Evolutionary conservation across 2,797 vertebrate genomes (phyloP).

Genomic region (Delichon dasypus): DNA sequence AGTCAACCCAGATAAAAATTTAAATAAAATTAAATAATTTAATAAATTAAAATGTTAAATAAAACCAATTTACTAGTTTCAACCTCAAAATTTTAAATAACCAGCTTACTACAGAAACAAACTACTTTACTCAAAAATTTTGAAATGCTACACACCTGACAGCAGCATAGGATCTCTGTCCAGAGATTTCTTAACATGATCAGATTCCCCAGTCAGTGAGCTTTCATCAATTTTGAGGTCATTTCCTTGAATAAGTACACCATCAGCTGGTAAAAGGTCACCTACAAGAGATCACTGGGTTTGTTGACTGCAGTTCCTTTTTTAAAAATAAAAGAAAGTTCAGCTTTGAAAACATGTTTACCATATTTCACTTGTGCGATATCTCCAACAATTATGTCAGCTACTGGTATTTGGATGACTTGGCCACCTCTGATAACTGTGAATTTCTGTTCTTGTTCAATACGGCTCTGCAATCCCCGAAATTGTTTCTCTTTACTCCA

Average conservation of each 20-base stretch:
- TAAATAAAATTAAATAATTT: too few relatives aligned
- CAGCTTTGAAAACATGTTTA: constrained; percentile 71
- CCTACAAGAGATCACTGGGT: constrained; percentile 76
- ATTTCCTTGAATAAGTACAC: constrained; percentile 95
- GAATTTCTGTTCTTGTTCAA: constrained; percentile 99
- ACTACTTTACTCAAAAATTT: neutral
- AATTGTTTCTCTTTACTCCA: constrained; percentile 99
- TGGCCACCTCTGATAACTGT: constrained; percentile 93
- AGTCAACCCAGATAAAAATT: neutral
- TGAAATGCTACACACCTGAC: constrained; percentile 81
- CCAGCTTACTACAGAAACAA: neutral
- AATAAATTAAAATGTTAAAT: too few relatives aligned
- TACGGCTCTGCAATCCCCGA: constrained; percentile 93
- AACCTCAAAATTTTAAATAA: neutral
- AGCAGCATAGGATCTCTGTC: constrained; percentile 95
- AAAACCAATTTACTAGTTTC: neutral
- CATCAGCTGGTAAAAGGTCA: constrained; percentile 95
- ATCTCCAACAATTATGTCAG: constrained; percentile 96
- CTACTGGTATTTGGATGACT: constrained; percentile 96
- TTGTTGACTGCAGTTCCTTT: neutral
- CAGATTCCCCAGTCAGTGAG: constrained; percentile 96
- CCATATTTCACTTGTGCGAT: constrained; percentile 98
- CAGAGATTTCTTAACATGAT: constrained; percentile 93
- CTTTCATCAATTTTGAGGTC: constrained; percentile 98
- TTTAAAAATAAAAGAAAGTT: constrained; percentile 6